Base-by-base conservation (phyloP, 2,797 vertebrate genomes). In the Remorina albescens region DNA sequence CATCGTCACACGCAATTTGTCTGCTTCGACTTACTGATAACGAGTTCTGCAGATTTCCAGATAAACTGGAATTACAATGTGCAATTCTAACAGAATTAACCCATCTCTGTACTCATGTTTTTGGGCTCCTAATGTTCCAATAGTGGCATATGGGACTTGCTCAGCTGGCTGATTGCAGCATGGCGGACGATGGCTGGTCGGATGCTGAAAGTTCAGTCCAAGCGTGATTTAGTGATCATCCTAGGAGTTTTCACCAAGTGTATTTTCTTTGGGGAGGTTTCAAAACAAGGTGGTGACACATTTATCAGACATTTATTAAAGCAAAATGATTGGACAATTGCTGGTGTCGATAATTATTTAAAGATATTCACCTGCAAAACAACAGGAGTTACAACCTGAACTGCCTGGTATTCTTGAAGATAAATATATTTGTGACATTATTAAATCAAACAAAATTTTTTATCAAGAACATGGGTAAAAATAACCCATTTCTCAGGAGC, bases 231-330 rank as follows among this genome's bases (percentile, higher is more conserved):
- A 49, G 28, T 63, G 41, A 67, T 55, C 5, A 30, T 71, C 50
- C 37, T 32, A 47, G 16, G 47, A 66, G 21, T 53, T 15, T 77
- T 66, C 53, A 39, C 74, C 16, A 0, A 75, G 30, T 64, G 75
- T 70, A 67, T 74, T 74, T 66, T 56, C 36, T 62, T 50, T 71
- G 15, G 58, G 55, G 59, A 68, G 64, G 50, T 78, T 76, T 76
- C 62, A 74, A 68, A 80, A 85, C 68, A 78, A 32, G 26, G 21
- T 16, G 25, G 15, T 46, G 37, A 61, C 55, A 71, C 46, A 59
- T 62, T 72, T 34, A 42, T 78, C 23, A 21, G 36, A 65, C 2
- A 10, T 65, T 53, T 58, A 60, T 56, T 64, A 54, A 65, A 70
- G 50, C 2, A 37, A 73, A 66, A 1, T 8, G 2, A 28, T 8